These are phyloP conservation scores for Leucosticte australis DNA, from an alignment of 2,113 vertebrate genomes.

Conservation along the genomic window DNA sequence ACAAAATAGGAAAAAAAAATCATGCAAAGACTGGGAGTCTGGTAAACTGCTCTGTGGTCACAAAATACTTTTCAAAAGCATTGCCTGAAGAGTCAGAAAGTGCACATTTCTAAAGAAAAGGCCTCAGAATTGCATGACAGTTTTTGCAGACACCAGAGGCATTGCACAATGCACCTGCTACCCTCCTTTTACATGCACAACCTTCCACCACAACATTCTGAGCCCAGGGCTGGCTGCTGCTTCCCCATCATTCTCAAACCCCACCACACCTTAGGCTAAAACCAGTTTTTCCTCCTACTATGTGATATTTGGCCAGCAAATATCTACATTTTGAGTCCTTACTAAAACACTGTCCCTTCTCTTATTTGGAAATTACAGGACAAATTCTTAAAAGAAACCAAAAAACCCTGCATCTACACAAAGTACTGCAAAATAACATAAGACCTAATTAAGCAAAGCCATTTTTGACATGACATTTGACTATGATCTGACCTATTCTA, in stretches of 20 bases:
- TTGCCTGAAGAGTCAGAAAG: background rate
- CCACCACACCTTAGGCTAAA: background rate
- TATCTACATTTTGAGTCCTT: background rate
- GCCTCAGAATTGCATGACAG: background rate
- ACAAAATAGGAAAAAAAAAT: background rate
- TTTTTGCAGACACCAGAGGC: background rate
- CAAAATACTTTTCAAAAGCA: background rate
- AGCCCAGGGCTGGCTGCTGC: background rate
- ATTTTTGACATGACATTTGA: background rate
- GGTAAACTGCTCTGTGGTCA: background rate
- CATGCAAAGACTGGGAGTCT: background rate
- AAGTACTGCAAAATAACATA: background rate
- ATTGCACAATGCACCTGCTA: background rate
- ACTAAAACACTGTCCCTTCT: background rate
- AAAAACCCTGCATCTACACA: background rate
- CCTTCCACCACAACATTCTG: background rate
- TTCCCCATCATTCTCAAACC: background rate
- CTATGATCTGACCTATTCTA: background rate
- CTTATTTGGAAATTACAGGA: background rate
- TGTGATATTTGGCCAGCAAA: background rate
- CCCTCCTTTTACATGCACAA: background rate
- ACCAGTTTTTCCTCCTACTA: accelerated
- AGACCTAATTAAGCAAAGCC: background rate
- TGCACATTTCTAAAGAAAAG: background rate
- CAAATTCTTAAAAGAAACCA: background rate